Conservation (phyloP, 2,888 invertebrate genomes). For the Caenorhabditis doughertyi region DNA sequence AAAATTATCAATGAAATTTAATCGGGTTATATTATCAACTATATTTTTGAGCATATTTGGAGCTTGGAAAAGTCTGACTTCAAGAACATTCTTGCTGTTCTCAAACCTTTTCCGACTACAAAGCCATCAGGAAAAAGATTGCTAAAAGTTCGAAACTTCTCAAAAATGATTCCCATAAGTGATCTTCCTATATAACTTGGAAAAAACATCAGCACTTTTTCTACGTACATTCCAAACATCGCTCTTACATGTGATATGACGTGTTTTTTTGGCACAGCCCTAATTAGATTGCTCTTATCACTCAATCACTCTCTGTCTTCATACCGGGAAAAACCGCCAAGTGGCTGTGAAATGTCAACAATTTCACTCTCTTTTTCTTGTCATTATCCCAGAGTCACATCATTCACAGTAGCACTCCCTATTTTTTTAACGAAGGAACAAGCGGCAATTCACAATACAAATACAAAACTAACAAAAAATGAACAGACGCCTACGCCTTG, state of each 20-base stretch:
- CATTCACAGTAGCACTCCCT: conserved; percentile 37
- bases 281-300: conserved; percentile 55
- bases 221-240: conserved; percentile 35
- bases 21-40: too few species aligned
- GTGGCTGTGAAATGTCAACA: conserved; percentile 58
- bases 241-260: conserved; percentile 38
- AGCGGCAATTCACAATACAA: conserved; percentile 53
- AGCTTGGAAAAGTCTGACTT: too few species aligned
- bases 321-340: conserved; percentile 43
- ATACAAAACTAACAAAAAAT: conserved; percentile 34
- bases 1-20: too few species aligned
- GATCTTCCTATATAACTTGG: neutral
- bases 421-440: conserved; percentile 41
- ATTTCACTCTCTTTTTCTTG: conserved; percentile 21
- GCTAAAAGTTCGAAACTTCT: too few species aligned
- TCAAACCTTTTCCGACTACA: too few species aligned
- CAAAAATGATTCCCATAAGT: too few species aligned
- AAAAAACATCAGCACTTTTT: neutral
- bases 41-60: too few species aligned
- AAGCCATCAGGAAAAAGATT: too few species aligned
- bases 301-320: conserved; percentile 9
- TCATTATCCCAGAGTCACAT: conserved; percentile 50
- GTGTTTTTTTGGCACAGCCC: conserved; percentile 31
- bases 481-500: conserved; percentile 51
- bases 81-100: too few species aligned